Evolutionary conservation across 1,140 invertebrate genomes (phyloP), one percentile per base, ranked within the genome.

Genomic region (Chrysopa pallens): DNA sequence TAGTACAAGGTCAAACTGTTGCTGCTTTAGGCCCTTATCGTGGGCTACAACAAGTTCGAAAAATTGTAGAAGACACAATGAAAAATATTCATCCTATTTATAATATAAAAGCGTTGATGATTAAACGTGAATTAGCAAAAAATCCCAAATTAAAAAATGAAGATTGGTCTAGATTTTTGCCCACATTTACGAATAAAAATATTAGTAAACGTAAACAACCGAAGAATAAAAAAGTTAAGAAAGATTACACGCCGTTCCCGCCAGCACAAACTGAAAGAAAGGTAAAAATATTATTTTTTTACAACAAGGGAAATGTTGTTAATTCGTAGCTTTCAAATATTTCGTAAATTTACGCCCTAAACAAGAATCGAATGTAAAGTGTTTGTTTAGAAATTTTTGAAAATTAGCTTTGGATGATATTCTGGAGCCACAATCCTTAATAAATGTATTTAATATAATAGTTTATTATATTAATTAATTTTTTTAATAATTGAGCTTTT

Each of bases 61-160:
- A 84, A 55, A 88, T 99, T 53, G 88, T 92, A 6, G 80, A 89
- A 57, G 94, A 99, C 52, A 95, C 90, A 3, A 97, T 99, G 92
- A 91, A 92, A 55, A 99, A 99, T 60, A 79, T 98, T 45, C 95
- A 99, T 70, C 95, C 95, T n/a, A 93, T 98, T 57, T 98, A 98
- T 58, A 96, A 96, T 55, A 94, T 99, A 1, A 98, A 98, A 66
- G 81, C 86, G 12, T 62, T 99, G 8, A 98, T 98, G 93, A 95
- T 98, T 38, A 98, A 98, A 62, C 70, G 79, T 53, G 93, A 98
- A 67, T 63, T 99, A 15, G 79, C 82, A 44, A 96, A 89, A 60
- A 87, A 98, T 69, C 80, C 86, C 0, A 79, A 81, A 52, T 57
- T 98, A 15, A 87, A 81, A 60, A 81, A 93, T 68, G 90, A 98